Evolutionary conservation across 2,888 invertebrate species (phyloP).

Genomic region (Polydrusus pterygomalis): DNA sequence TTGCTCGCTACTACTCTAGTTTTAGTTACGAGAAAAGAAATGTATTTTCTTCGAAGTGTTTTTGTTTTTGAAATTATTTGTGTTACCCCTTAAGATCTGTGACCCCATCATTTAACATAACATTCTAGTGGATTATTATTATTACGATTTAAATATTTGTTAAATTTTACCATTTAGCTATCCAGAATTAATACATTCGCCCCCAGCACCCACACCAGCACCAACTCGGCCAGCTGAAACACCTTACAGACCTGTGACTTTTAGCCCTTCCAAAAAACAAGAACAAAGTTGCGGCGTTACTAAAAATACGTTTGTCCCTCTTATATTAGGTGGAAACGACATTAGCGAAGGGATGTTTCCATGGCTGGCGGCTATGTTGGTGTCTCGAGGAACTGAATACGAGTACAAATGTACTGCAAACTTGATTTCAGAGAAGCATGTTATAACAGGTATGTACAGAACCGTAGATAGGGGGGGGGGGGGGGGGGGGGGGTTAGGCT

Average conservation of each 20-base stretch:
- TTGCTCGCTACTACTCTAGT: no score
- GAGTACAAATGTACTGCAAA: constrained; percentile 67
- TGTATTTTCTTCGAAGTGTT: no score
- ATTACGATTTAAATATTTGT: no score
- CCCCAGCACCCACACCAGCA: not conserved
- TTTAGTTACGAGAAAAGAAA: no score
- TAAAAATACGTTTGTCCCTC: constrained; percentile 57
- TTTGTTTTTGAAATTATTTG: no score
- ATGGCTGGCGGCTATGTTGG: constrained; percentile 65
- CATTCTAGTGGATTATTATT: no score
- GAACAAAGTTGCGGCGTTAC: constrained; percentile 59
- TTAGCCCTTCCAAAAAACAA: constrained; percentile 11
- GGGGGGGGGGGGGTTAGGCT: no score
- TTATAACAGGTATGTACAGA: constrained; percentile 65
- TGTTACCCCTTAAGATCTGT: no score
- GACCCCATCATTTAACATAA: no score
- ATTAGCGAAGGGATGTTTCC: constrained; percentile 63
- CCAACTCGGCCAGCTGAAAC: not conserved
- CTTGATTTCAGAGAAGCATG: constrained; percentile 64
- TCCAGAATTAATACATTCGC: not conserved
- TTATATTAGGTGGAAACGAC: constrained; percentile 62
- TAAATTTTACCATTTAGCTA: not conserved
- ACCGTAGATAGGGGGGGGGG: not conserved
- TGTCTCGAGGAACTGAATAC: constrained; percentile 60
- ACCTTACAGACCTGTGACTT: not conserved